Evolutionary conservation across 2,888 invertebrate species (phyloP).

Genomic region (Neuroscelio doddi): DNA sequence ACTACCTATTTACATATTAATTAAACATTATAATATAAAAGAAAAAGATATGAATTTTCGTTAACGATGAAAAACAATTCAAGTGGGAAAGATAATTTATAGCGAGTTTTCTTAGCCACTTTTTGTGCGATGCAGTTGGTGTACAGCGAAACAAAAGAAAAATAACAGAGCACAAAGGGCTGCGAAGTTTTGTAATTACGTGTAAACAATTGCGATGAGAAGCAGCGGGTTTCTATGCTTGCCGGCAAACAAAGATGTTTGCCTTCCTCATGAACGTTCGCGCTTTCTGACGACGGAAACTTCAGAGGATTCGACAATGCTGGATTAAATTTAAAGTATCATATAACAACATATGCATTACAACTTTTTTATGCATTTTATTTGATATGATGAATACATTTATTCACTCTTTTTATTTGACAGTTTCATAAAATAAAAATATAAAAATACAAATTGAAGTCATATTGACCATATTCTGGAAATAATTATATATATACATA

Average conservation of each 20-base stretch:
- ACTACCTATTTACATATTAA: no score
- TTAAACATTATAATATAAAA: no score
- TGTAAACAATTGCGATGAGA: slow-evolving; percentile 39
- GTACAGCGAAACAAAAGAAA: slow-evolving; percentile 23
- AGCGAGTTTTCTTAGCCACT: slow-evolving; percentile 11
- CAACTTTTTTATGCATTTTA: not conserved
- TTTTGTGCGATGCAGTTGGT: slow-evolving; percentile 12
- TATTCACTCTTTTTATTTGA: no score
- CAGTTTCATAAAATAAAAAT: no score
- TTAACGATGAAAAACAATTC: not conserved
- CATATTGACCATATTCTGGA: no score
- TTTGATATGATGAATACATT: not conserved
- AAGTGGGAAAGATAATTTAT: slow-evolving; percentile 6
- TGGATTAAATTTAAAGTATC: not conserved
- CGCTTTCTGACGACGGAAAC: slow-evolving; percentile 20
- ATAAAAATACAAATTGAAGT: no score
- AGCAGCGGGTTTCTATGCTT: slow-evolving; percentile 21
- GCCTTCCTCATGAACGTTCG: slow-evolving; percentile 18
- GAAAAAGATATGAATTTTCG: no score
- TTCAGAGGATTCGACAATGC: slow-evolving; percentile 21
- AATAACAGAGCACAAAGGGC: slow-evolving; percentile 19
- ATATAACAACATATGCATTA: not conserved
- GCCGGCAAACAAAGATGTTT: slow-evolving; percentile 31
- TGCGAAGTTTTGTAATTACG: slow-evolving; percentile 40
- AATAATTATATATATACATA: no score